Base-by-base conservation (phyloP, 53 echinoderm and acorn worm genomes). In the Zoroaster sp. region DNA sequence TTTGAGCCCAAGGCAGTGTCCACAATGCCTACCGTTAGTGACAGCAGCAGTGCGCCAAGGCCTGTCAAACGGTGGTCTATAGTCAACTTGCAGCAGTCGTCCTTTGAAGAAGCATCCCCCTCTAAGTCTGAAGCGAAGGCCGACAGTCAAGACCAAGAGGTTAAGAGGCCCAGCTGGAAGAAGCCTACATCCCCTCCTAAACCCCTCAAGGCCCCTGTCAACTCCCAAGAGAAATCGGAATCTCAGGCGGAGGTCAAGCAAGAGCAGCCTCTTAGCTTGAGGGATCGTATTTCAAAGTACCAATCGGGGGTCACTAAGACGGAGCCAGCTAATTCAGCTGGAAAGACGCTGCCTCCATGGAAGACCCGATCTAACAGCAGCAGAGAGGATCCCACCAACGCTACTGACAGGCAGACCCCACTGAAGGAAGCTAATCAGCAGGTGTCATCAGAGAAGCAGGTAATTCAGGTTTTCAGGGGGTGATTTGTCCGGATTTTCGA, bases 241-340 rank as follows among this genome's bases (percentile, higher is more conserved):
- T 35, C 85, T 1, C 33, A 81, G 17, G 75, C 68, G 14, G 88
- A 88, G 3, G 52, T 46, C 28, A 35, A 80, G 7, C 59, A 34
- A 6, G 87, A 77, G 4, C 59, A 87, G 44, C 89, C 92, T 23
- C 53, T 95, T 36, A 92, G 93, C 78, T 73, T 95, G 45, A 95
- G 83, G 69, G 95, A 95, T 42, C 91, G 95, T 35, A 91, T 93
- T 68, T 93, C 93, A 76, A 91, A 81, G 92, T 95, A 63, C 23
- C 85, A 85, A 41, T 47, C 46, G 13, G 71, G 71, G 63, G 63
- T 59, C 28, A 4, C 63, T 59, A 59, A 59, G 63, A 25, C 63
- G 9, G 63, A 59, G 0, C 21, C 79, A 2, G 3, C 79, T 35
- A 47, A 23, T 41, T 42, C 69, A 15, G 36, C 25, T 20, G 51